Percentiles rank a stretch among this genome's conserved stretches.
Conservation (phyloP, 2,888 invertebrate species). For the Chelonus formosanus region DNA sequence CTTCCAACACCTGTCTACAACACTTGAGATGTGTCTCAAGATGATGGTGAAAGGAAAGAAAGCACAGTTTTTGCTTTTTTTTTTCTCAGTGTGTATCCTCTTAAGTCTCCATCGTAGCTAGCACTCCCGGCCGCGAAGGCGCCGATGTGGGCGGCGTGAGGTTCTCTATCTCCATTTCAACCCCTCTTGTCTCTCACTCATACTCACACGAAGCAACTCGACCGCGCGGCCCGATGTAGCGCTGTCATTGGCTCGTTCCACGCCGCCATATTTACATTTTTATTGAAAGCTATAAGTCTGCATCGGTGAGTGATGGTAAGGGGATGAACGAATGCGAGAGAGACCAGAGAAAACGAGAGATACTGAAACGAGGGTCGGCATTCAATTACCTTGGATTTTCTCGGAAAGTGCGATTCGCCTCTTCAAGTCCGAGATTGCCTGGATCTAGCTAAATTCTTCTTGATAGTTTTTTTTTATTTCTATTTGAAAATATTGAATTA, state of each 20-base stretch:
- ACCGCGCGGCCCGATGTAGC: slow-evolving; percentile 55
- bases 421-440: slow-evolving; percentile 54
- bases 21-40: slow-evolving; percentile 9
- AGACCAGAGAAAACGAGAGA: slow-evolving; percentile 34
- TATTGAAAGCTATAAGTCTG: slow-evolving; percentile 63
- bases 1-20: slow-evolving; percentile 52
- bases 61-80: neutral
- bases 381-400: slow-evolving; percentile 64
- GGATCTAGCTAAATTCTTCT: slow-evolving; percentile 40
- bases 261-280: slow-evolving; percentile 67
- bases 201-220: slow-evolving; percentile 1
- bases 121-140: slow-evolving; percentile 1
- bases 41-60: slow-evolving; percentile 6
- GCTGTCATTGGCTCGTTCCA: slow-evolving; percentile 64
- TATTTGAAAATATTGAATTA: neutral
- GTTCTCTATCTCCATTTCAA: slow-evolving; percentile 9
- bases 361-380: slow-evolving; percentile 49
- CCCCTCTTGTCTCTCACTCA: slow-evolving; percentile 19
- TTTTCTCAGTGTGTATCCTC: slow-evolving; percentile 37
- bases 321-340: slow-evolving; percentile 35
- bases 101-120: slow-evolving; percentile 16
- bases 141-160: slow-evolving; percentile 2
- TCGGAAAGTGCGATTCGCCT: slow-evolving; percentile 54
- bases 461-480: neutral
- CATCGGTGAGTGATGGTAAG: slow-evolving; percentile 42